These are phyloP conservation scores for Griposia aprilina DNA, from an alignment of 2,888 invertebrate species.

Conservation along the genomic window DNA sequence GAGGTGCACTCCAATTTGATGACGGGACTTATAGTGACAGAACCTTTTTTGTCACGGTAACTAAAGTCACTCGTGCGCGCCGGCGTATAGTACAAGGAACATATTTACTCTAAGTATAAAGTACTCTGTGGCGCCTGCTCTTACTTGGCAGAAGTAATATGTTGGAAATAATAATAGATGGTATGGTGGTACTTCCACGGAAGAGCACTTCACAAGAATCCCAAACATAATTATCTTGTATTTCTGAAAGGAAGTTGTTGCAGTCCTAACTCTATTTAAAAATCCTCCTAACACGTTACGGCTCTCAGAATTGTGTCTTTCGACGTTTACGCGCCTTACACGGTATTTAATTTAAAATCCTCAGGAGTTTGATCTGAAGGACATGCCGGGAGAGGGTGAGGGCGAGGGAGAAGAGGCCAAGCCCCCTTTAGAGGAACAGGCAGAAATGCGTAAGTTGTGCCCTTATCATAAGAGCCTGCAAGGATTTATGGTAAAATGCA, in stretches of 20 bases:
- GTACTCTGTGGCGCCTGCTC: too few species aligned
- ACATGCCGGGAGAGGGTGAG: slow-evolving; percentile 88
- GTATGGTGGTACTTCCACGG: too few species aligned
- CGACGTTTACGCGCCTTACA: not conserved
- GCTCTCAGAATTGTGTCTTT: not conserved
- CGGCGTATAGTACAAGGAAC: too few species aligned
- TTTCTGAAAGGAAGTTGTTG: not conserved
- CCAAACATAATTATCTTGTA: not conserved
- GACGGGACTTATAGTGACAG: too few species aligned
- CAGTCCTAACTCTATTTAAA: not conserved
- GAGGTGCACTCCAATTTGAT: too few species aligned
- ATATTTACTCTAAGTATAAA: too few species aligned
- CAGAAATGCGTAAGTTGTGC: slow-evolving; percentile 55
- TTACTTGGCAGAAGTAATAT: not conserved
- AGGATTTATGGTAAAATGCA: not conserved
- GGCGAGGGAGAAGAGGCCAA: slow-evolving; percentile 71
- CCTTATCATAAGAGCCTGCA: not conserved
- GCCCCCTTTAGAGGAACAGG: slow-evolving; percentile 76
- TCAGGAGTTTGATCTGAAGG: slow-evolving; percentile 86
- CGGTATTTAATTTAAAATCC: not conserved
- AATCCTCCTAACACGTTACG: not conserved
- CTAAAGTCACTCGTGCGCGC: too few species aligned
- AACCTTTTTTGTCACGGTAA: too few species aligned
- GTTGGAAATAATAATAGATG: not conserved
- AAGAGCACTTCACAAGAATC: not conserved